Conservation (phyloP, 2,113 vertebrate species). For the Gymnogyps californianus region DNA sequence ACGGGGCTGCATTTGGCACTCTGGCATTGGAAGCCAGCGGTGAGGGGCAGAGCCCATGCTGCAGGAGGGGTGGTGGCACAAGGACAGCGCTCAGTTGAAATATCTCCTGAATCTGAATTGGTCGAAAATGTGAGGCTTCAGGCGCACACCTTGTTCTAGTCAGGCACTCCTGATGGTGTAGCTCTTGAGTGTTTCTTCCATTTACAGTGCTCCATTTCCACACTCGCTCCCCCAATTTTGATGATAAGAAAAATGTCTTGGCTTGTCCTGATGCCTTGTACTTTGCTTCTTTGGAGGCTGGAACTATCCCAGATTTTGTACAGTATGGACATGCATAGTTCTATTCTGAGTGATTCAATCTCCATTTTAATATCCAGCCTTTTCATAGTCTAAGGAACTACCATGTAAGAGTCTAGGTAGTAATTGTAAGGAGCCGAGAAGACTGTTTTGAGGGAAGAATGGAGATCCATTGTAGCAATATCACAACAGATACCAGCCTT, state of each 20-base stretch:
- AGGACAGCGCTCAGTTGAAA: background rate
- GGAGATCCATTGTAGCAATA: background rate
- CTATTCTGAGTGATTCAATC: background rate
- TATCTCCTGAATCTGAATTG: background rate
- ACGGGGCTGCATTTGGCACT: background rate
- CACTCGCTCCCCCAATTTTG: accelerated
- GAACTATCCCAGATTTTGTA: background rate
- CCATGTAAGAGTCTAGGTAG: background rate
- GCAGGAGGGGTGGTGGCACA: background rate
- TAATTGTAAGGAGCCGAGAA: background rate
- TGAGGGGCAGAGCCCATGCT: background rate
- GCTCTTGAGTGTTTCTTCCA: background rate
- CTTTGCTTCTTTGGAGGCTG: background rate
- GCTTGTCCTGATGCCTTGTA: background rate
- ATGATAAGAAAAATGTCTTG: background rate
- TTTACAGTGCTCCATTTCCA: background rate
- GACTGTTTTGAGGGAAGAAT: background rate
- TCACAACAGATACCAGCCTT: background rate
- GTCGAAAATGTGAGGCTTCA: background rate
- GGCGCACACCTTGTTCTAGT: background rate
- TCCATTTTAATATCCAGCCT: background rate
- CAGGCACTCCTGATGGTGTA: too few species aligned
- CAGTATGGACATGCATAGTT: background rate
- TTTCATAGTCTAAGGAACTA: background rate
- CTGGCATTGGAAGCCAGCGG: accelerated